phyloP scores from a whole-genome alignment of 2,888 invertebrate species.

The Callosobruchus maculatus region DNA sequence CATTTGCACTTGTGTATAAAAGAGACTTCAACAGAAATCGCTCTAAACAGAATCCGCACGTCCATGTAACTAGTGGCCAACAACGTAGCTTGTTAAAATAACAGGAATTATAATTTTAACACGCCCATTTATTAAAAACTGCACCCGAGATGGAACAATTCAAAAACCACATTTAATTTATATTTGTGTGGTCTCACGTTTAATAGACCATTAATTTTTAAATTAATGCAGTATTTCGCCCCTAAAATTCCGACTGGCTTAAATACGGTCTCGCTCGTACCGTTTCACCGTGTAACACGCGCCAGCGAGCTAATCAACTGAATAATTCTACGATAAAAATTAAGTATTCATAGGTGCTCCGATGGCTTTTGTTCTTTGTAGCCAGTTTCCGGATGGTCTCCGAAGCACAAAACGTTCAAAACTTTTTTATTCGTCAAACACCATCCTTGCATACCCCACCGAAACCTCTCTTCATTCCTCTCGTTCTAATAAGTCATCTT shows the following conservation, averaged over 20 bases:
- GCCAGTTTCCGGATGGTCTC: not conserved
- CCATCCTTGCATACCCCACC: no score
- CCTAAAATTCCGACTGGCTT: slow-evolving; percentile 26
- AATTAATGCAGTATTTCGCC: slow-evolving; percentile 33
- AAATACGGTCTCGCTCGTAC: slow-evolving; percentile 18
- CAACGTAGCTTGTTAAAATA: slow-evolving; percentile 7
- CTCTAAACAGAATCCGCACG: not conserved
- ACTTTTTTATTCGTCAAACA: no score
- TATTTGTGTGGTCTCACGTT: slow-evolving; percentile 33
- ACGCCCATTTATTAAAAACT: slow-evolving; percentile 22
- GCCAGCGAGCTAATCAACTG: slow-evolving; percentile 27
- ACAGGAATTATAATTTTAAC: slow-evolving; percentile 17
- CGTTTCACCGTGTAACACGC: slow-evolving; percentile 20
- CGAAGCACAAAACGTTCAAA: not conserved
- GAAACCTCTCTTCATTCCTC: no score
- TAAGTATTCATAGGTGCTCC: slow-evolving; percentile 29
- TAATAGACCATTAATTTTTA: slow-evolving; percentile 37
- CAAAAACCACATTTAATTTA: slow-evolving; percentile 30
- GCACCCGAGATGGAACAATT: slow-evolving; percentile 23
- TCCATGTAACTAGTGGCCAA: not conserved
- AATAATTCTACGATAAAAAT: slow-evolving; percentile 37
- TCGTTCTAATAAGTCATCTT: no score
- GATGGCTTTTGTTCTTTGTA: not conserved
- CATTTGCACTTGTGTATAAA: no score
- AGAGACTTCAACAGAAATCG: not conserved